These are phyloP conservation scores for Drosophila azteca DNA, from an alignment of 1,140 invertebrate species.

Conservation along the genomic window DNA sequence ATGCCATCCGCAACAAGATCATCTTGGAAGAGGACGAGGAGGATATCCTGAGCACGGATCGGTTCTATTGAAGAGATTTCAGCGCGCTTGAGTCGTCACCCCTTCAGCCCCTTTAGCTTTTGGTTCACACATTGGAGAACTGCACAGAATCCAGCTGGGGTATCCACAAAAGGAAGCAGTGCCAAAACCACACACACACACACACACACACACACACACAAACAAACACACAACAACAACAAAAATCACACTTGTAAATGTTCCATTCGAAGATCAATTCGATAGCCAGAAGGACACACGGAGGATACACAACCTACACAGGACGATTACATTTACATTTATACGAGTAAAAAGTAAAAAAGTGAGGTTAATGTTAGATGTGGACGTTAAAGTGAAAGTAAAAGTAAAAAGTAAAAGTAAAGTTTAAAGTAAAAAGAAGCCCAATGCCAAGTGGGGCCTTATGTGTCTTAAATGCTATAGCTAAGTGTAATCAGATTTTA, in stretches of 20 bases:
- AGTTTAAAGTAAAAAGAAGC: constrained; percentile 39
- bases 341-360: background rate
- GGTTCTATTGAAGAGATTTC: constrained; percentile 83
- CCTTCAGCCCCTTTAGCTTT: background rate
- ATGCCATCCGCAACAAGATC: constrained; percentile 78
- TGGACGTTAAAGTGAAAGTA: constrained; percentile 26
- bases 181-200: constrained; percentile 51
- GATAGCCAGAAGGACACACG: constrained; percentile 15
- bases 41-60: constrained; percentile 76
- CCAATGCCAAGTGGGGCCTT: constrained; percentile 82
- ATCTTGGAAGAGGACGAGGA: constrained; percentile 82
- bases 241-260: constrained; percentile 65
- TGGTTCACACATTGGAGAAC: background rate
- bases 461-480: constrained; percentile 83
- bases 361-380: constrained; percentile 23
- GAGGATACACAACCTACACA: constrained; percentile 36
- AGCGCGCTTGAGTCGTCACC: constrained; percentile 32
- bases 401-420: constrained; percentile 26
- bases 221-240: background rate
- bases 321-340: background rate
- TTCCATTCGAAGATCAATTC: constrained; percentile 55
- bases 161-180: constrained; percentile 35
- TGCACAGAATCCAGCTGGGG: background rate
- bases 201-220: constrained; percentile 1
- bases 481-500: constrained; percentile 79